phyloP scores from a whole-genome alignment of 2,888 invertebrate genomes.

The Coleophora flavipennella region DNA sequence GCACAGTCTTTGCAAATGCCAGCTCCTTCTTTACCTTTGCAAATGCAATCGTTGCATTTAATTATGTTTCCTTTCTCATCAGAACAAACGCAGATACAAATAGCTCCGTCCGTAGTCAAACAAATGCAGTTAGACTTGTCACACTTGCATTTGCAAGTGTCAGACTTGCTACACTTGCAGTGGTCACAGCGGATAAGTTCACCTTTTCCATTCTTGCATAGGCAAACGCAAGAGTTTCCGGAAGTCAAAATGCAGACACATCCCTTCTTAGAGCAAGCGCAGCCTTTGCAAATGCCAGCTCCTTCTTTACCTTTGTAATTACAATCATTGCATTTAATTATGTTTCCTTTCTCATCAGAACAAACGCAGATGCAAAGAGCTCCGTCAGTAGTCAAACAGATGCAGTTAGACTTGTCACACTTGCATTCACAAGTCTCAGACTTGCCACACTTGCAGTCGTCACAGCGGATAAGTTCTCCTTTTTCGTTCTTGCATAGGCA shows the following conservation, averaged over 20 bases:
- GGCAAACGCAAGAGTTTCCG: constrained; percentile 22
- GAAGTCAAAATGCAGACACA: constrained; percentile 19
- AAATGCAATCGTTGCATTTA: constrained; percentile 5
- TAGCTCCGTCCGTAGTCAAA: constrained; percentile 21
- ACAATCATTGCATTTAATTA: constrained; percentile 11
- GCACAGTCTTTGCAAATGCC: constrained; percentile 16
- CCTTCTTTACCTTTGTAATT: constrained; percentile 16
- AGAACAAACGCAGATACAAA: constrained; percentile 22
- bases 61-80: constrained; percentile 21
- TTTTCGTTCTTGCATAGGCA: constrained; percentile 14
- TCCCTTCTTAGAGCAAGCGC: constrained; percentile 15
- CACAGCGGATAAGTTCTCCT: constrained; percentile 2
- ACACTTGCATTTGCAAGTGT: constrained; percentile 18
- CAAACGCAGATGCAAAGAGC: constrained; percentile 23
- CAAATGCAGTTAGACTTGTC: constrained; percentile 25
- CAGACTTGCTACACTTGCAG: constrained; percentile 21
- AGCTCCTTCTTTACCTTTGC: constrained; percentile 16
- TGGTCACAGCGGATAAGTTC: constrained; percentile 20
- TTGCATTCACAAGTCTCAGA: constrained; percentile 13
- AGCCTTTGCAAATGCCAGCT: constrained; percentile 14
- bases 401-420: constrained; percentile 25
- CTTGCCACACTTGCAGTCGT: constrained; percentile 18
- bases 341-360: constrained; percentile 19
- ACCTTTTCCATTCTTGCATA: constrained; percentile 18
- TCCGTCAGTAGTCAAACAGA: constrained; percentile 21